Conservation (phyloP, 2,888 invertebrate genomes). For the Melipona bicolor region DNA sequence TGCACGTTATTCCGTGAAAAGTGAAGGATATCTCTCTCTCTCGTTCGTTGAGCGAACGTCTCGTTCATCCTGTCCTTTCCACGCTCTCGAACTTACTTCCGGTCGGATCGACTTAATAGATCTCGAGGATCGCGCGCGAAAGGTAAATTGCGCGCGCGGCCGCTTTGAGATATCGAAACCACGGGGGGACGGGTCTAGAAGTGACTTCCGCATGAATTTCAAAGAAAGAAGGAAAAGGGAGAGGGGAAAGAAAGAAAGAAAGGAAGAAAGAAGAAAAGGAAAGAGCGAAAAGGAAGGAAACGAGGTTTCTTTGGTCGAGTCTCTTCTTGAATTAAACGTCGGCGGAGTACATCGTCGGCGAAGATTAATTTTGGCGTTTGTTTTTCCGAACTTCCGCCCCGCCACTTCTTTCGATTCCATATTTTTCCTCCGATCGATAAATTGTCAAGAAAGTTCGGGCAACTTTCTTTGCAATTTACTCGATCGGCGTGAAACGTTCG, state of each 20-base stretch:
- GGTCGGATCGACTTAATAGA: slow-evolving; percentile 29
- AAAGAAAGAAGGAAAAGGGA: neutral
- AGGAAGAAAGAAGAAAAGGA: neutral
- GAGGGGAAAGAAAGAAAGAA: neutral
- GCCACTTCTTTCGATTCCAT: neutral
- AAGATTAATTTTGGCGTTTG: slow-evolving; percentile 25
- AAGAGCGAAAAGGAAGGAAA: no score
- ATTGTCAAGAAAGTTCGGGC: neutral
- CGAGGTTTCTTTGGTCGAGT: neutral
- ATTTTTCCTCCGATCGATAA: slow-evolving; percentile 7
- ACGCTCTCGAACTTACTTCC: slow-evolving; percentile 17
- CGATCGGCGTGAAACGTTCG: slow-evolving; percentile 16
- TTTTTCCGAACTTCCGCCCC: neutral
- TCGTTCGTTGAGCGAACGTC: slow-evolving; percentile 42
- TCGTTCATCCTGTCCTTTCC: slow-evolving; percentile 4
- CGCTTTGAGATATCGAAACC: slow-evolving; percentile 5
- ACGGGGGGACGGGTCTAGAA: neutral
- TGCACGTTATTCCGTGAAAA: slow-evolving; percentile 8
- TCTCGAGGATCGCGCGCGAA: slow-evolving; percentile 20
- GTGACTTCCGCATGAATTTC: neutral
- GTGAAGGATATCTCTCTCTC: neutral
- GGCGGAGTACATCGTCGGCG: neutral
- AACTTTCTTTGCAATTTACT: slow-evolving; percentile 53
- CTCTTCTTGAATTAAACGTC: slow-evolving; percentile 17
- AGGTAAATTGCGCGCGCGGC: neutral